Evolutionary conservation across 2,113 vertebrate genomes (phyloP).

Genomic region (Oncorhynchus keta): DNA sequence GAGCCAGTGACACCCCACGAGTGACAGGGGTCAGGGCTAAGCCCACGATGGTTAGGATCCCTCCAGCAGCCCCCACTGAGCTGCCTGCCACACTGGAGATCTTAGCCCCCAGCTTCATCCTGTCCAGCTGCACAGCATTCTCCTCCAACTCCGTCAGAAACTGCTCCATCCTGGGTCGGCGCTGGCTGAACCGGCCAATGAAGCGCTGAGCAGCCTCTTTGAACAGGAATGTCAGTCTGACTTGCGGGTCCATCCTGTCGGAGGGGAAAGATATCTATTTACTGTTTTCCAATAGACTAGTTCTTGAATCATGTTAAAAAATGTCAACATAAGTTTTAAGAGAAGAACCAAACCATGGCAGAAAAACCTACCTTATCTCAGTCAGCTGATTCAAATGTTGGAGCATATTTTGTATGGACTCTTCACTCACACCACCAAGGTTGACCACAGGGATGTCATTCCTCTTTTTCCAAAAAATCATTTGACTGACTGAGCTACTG

Average conservation of each 20-base stretch:
- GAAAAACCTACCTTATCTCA: background rate
- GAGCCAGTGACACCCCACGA: background rate
- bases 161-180: constrained; percentile 35
- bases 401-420: background rate
- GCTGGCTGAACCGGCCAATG: background rate
- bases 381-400: background rate
- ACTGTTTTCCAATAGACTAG: too few relatives aligned
- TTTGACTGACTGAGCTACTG: background rate
- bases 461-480: background rate
- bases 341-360: background rate
- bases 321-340: too few relatives aligned
- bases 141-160: constrained; percentile 48
- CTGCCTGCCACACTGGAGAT: background rate
- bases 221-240: background rate
- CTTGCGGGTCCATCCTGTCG: background rate
- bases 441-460: background rate
- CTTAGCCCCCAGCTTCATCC: constrained; percentile 36
- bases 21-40: too few relatives aligned
- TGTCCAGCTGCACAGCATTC: constrained; percentile 46
- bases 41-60: too few relatives aligned
- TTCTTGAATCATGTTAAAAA: too few relatives aligned
- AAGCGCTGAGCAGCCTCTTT: background rate
- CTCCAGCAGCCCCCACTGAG: too few relatives aligned
- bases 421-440: background rate
- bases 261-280: background rate